phyloP scores from a whole-genome alignment of 2,888 invertebrate species.

The Bellardia pandia region DNA sequence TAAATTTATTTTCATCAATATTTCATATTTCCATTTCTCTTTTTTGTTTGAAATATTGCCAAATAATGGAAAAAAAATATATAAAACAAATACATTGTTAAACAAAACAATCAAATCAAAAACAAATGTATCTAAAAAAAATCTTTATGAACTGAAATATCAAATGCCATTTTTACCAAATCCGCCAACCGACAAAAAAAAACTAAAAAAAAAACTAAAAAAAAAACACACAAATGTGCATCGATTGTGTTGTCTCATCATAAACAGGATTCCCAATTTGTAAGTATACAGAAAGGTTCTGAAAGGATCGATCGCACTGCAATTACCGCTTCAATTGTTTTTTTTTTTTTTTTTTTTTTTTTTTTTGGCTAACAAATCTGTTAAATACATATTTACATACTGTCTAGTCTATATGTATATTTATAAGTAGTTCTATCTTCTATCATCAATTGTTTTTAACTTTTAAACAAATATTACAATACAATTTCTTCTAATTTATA shows the following conservation, averaged over 20 bases:
- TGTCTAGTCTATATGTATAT: slow-evolving; percentile 26
- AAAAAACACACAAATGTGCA: slow-evolving; percentile 25
- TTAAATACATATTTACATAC: slow-evolving; percentile 28
- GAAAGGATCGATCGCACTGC: slow-evolving; percentile 76
- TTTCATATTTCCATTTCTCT: slow-evolving; percentile 57
- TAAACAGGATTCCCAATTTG: slow-evolving; percentile 80
- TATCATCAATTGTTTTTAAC: slow-evolving; percentile 21
- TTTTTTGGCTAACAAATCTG: slow-evolving; percentile 66
- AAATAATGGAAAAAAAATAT: slow-evolving; percentile 23
- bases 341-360: slow-evolving; percentile 22
- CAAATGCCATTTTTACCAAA: slow-evolving; percentile 32
- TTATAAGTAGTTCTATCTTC: slow-evolving; percentile 5
- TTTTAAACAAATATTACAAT: slow-evolving; percentile 1
- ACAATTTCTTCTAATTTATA: slow-evolving; percentile 27
- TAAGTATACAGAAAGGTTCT: slow-evolving; percentile 80
- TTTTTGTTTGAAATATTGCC: slow-evolving; percentile 56
- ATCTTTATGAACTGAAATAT: slow-evolving; percentile 26
- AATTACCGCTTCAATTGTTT: slow-evolving; percentile 69
- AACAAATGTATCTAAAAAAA: slow-evolving; percentile 26
- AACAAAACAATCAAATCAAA: slow-evolving; percentile 37
- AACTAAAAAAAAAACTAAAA: too few relatives aligned
- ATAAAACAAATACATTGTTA: slow-evolving; percentile 33
- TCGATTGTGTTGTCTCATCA: slow-evolving; percentile 58
- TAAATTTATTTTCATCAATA: slow-evolving; percentile 51
- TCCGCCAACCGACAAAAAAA: slow-evolving; percentile 1